phyloP scores from a whole-genome alignment of 2,113 vertebrate genomes.

The Cnemophilus loriae region DNA sequence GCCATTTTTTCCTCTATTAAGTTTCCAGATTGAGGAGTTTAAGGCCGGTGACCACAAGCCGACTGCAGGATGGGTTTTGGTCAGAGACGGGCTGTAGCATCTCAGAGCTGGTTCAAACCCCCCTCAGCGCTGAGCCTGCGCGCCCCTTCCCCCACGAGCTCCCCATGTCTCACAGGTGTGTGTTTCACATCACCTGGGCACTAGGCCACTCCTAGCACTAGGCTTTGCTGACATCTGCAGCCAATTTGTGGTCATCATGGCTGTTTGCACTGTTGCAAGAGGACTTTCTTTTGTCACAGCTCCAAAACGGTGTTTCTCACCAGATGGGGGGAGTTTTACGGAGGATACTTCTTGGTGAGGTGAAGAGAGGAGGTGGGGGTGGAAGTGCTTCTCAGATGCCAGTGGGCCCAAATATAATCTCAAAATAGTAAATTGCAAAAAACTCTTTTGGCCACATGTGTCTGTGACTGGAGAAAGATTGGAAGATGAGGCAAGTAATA shows the following conservation, averaged over 20 bases:
- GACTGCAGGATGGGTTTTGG: not conserved
- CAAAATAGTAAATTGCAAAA: not conserved
- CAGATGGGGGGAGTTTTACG: not conserved
- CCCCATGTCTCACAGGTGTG: not conserved
- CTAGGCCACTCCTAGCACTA: not conserved
- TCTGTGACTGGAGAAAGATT: not conserved
- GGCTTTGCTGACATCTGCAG: not conserved
- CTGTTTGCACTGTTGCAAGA: not conserved
- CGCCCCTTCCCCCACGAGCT: not conserved
- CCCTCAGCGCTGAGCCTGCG: accelerated
- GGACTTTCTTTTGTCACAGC: not conserved
- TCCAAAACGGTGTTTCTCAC: not conserved
- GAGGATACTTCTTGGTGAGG: not conserved
- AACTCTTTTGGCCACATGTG: not conserved
- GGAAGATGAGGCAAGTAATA: not conserved
- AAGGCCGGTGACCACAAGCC: not conserved
- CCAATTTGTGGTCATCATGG: too few species aligned
- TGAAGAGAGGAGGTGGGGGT: not conserved
- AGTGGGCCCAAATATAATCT: not conserved
- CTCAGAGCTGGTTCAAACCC: not conserved
- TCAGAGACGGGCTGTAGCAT: not conserved
- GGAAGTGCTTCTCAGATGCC: not conserved
- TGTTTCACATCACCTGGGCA: not conserved
- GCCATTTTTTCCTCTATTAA: accelerated
- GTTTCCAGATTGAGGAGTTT: not conserved